These are phyloP conservation scores for Formicarius rufipectus DNA, from an alignment of 2,113 vertebrate species.

Conservation along the genomic window DNA sequence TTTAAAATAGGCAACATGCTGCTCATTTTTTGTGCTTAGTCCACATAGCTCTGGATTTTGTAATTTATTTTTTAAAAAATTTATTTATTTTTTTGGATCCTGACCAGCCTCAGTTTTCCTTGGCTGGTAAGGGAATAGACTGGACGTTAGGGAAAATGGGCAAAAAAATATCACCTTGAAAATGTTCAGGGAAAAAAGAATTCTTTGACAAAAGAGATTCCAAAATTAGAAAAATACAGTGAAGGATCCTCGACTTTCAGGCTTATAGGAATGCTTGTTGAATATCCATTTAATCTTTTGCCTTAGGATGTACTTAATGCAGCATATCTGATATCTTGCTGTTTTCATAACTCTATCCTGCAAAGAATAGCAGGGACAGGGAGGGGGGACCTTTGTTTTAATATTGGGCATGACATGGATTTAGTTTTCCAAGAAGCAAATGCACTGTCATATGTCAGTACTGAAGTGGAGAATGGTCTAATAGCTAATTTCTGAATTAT, in stretches of 20 bases:
- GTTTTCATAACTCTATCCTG: neutral
- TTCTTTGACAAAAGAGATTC: neutral
- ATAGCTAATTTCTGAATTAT: neutral
- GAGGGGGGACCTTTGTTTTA: neutral
- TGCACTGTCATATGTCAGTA: neutral
- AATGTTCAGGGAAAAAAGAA: neutral
- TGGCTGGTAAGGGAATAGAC: neutral
- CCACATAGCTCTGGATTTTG: neutral
- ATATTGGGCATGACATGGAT: neutral
- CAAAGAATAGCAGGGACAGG: neutral
- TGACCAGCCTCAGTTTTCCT: neutral
- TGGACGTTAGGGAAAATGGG: neutral
- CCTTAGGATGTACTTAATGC: neutral
- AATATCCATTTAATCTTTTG: neutral
- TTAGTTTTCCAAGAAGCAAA: conserved; percentile 11
- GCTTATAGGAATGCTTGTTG: conserved; percentile 17
- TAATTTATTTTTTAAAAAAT: too few relatives aligned
- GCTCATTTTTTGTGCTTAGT: neutral
- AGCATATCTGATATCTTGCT: neutral
- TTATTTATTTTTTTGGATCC: too few relatives aligned
- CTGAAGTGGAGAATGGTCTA: neutral
- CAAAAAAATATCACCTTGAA: neutral
- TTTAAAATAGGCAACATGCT: accelerated
- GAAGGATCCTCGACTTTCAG: neutral
- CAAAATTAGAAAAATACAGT: neutral